Conservation (phyloP, 2,797 vertebrate species). For the Sarcophilus harrisii region DNA sequence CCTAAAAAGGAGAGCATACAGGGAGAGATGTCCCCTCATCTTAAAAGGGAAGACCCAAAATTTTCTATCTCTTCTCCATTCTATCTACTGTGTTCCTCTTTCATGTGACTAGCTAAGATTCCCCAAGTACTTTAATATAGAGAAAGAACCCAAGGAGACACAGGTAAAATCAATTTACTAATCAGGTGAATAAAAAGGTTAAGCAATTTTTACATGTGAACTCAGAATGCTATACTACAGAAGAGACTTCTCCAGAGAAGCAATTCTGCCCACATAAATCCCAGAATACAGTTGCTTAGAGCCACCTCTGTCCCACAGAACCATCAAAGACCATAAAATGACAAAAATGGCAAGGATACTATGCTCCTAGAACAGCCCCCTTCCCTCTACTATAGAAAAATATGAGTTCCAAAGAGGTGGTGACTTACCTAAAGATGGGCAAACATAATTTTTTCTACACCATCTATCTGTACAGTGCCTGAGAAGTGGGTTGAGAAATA, state of each 20-base stretch:
- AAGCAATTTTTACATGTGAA: background rate
- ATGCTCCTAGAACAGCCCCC: background rate
- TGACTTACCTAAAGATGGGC: background rate
- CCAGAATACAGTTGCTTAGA: background rate
- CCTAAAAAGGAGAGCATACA: constrained; percentile 84
- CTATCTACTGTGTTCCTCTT: background rate
- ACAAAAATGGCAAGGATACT: background rate
- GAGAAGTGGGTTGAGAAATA: background rate
- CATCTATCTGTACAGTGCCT: background rate
- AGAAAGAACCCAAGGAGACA: background rate
- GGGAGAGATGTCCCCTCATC: background rate
- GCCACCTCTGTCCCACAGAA: background rate
- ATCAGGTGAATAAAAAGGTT: background rate
- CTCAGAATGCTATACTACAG: background rate
- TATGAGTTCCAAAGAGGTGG: background rate
- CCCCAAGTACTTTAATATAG: background rate
- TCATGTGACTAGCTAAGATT: background rate
- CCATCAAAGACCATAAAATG: background rate
- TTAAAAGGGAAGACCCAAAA: rapidly evolving
- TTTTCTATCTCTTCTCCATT: background rate
- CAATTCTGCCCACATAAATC: background rate
- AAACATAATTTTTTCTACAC: background rate
- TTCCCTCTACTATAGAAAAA: background rate
- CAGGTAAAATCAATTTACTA: background rate
- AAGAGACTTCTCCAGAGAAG: background rate